These are phyloP conservation scores for Pelodytes ibericus DNA, from an alignment of 2,797 vertebrate genomes.

Conservation along the genomic window DNA sequence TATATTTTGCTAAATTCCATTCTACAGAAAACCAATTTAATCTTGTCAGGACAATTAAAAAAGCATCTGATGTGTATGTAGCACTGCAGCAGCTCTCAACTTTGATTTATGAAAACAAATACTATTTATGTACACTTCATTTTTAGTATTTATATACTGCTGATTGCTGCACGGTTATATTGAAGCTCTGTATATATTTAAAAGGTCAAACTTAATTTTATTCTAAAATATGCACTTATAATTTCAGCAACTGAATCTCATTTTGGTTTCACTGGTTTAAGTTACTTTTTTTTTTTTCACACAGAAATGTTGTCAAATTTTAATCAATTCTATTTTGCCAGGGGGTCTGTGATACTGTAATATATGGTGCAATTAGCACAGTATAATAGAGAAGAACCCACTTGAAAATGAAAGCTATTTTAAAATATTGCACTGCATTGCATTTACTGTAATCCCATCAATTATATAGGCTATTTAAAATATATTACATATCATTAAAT, in stretches of 20 bases:
- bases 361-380: conserved; percentile 27
- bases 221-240: background rate
- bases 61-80: conserved; percentile 32
- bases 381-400: conserved; percentile 7
- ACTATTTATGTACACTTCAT: background rate
- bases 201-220: background rate
- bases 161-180: background rate
- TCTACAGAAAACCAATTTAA: conserved; percentile 58
- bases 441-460: background rate
- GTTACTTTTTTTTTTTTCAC: background rate
- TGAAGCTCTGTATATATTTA: background rate
- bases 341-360: conserved; percentile 4
- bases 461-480: background rate
- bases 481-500: background rate
- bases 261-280: conserved; percentile 2
- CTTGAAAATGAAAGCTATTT: conserved; percentile 12
- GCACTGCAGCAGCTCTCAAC: conserved; percentile 44
- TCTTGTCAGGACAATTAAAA: conserved; percentile 70
- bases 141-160: background rate
- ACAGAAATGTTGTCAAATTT: conserved; percentile 13
- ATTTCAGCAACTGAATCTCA: background rate
- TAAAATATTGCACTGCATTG: background rate
- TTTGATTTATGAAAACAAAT: conserved; percentile 34
- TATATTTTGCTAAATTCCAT: conserved; percentile 63
- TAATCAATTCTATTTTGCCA: conserved; percentile 11